Conservation (phyloP, 1,140 invertebrate species). For the Drosophila mauritiana region DNA sequence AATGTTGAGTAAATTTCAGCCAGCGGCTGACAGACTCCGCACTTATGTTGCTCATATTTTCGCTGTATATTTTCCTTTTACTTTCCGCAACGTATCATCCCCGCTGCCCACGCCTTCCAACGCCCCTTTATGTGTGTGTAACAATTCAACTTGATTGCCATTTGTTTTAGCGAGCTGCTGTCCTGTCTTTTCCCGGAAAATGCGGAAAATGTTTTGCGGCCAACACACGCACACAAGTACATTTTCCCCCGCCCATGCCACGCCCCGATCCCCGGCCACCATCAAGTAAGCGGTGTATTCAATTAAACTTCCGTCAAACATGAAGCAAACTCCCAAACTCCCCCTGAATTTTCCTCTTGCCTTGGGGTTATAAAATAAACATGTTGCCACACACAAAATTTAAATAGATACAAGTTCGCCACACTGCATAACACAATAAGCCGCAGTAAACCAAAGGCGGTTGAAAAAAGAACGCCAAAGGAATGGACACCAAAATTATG, state of each 20-base stretch:
- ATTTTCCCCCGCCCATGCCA: slow-evolving; percentile 1
- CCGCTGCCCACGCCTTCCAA: background rate
- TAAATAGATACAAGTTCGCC: slow-evolving; percentile 84
- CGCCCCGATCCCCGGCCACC: slow-evolving; percentile 1
- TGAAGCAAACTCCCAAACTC: slow-evolving; percentile 55
- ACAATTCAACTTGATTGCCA: slow-evolving; percentile 81
- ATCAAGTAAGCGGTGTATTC: slow-evolving; percentile 74
- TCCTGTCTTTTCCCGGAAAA: slow-evolving; percentile 23
- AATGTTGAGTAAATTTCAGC: slow-evolving; percentile 75
- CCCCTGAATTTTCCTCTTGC: slow-evolving; percentile 29
- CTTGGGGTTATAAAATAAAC: slow-evolving; percentile 84
- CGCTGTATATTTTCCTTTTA: slow-evolving; percentile 16
- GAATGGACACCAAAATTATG: slow-evolving; percentile 15
- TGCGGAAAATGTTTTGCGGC: slow-evolving; percentile 76
- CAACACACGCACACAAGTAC: slow-evolving; percentile 61
- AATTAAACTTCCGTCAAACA: slow-evolving; percentile 83
- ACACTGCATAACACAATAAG: slow-evolving; percentile 80
- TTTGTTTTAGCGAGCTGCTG: slow-evolving; percentile 74
- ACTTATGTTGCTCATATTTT: slow-evolving; percentile 31
- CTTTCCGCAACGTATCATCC: background rate
- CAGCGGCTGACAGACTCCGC: slow-evolving; percentile 41
- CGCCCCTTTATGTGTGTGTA: slow-evolving; percentile 32
- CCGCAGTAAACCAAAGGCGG: slow-evolving; percentile 63
- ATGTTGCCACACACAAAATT: slow-evolving; percentile 84
- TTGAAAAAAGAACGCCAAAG: slow-evolving; percentile 10